Evolutionary conservation across 64 coral and sea anemone genomes (phyloP), one percentile per base, ranked within the genome.

Genomic region (Anthopleura sola): DNA sequence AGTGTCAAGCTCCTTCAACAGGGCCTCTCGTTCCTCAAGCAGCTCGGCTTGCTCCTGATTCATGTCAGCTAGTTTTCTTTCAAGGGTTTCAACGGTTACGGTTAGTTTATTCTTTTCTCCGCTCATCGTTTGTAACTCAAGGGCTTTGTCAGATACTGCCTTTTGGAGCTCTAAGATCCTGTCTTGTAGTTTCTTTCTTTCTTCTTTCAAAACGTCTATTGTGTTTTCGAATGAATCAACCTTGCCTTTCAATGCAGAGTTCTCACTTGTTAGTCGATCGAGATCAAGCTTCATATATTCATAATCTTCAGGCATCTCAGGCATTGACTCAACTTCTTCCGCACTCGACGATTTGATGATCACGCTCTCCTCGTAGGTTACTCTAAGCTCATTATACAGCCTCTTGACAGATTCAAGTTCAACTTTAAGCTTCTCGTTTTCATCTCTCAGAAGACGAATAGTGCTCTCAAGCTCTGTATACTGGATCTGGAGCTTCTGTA

Each of bases 401-500:
- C 75, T 85, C 12, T 99, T 75, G 21, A 94, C 49, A 85, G 68
- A 87, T 1, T 78, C 93, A 31, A 99, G 84, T 29, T 99, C 97
- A 37, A 89, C 76, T 88, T 99, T 99, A 1, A 99, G 93, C 44
- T 91, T 92, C 75, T 99, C 97, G 33, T 94, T 99, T 51, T 99
- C 97, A 46, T 95, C 97, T 66, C 85, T 83, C 8, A 99, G 69
- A 14, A 99, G 37, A 14, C 93, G 87, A 33, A 94, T 89, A 1
- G 80, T 95, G 36, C 86, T 82, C 75, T 99, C 92, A 15, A 95
- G 60, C 64, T 95, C 97, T 37, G 79, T 87, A 20, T 88, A 84
- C 62, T 99, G 92, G 17, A 99, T 94, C 18, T 92, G 89, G 12
- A 99, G 81, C 85, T 99, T 99, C 69, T 99, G 97, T 19, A 94